phyloP scores from a whole-genome alignment of 2,888 invertebrate genomes.

The Cephus pulcher region DNA sequence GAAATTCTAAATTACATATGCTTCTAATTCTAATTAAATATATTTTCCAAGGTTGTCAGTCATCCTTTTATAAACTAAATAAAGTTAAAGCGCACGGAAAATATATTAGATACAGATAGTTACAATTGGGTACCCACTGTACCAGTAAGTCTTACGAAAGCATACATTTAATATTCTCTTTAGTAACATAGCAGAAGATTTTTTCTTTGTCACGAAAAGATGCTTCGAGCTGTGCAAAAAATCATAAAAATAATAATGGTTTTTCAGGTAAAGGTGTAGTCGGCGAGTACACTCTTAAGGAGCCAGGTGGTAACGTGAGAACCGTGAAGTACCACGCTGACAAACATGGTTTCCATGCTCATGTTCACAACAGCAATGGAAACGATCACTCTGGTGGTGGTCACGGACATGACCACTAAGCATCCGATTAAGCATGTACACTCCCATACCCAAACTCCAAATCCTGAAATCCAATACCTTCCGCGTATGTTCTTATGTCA shows the following conservation, averaged over 20 bases:
- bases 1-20: neutral
- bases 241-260: neutral
- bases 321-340: conserved; percentile 77
- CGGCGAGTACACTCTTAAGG: conserved; percentile 76
- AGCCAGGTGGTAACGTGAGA: conserved; percentile 74
- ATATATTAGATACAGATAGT: neutral
- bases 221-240: neutral
- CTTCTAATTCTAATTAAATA: neutral
- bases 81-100: neutral
- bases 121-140: neutral
- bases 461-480: neutral
- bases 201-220: neutral
- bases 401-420: conserved; percentile 6
- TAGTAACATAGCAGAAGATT: neutral
- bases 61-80: neutral
- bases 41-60: neutral
- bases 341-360: conserved; percentile 73
- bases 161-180: neutral
- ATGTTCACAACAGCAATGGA: conserved; percentile 60
- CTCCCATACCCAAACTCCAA: neutral
- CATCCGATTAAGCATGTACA: neutral
- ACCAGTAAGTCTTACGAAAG: neutral
- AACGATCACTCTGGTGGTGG: conserved; percentile 30
- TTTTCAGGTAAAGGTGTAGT: conserved; percentile 78
- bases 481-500: neutral